A percentile compares a stretch with the other conserved stretches of the same genome.
These are phyloP conservation scores for Sebastes trivittatus DNA, from an alignment of 2,797 vertebrate genomes.

Conservation along the genomic window DNA sequence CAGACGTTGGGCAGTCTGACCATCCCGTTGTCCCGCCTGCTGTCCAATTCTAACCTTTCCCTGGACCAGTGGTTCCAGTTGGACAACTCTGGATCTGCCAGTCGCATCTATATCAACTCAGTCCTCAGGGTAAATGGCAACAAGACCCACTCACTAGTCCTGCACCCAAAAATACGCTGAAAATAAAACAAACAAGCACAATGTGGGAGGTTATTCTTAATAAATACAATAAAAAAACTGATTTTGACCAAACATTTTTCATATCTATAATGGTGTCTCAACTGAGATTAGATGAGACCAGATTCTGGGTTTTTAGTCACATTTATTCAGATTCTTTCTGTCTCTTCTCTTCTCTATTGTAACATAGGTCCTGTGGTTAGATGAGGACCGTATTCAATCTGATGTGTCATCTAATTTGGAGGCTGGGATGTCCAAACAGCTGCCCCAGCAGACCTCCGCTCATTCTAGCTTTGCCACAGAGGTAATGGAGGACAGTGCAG, in stretches of 20 bases:
- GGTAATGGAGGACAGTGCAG: constrained; percentile 66
- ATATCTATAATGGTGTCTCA: background rate
- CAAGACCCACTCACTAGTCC: background rate
- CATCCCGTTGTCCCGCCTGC: constrained; percentile 85
- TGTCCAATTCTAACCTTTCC: constrained; percentile 82
- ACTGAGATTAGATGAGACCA: background rate
- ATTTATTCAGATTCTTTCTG: background rate
- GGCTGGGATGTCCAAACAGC: constrained; percentile 71
- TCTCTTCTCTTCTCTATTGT: background rate
- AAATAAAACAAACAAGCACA: background rate
- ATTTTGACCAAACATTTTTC: background rate
- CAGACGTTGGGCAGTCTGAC: constrained; percentile 85
- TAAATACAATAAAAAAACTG: background rate
- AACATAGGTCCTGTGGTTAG: constrained; percentile 86
- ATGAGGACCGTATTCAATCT: constrained; percentile 76
- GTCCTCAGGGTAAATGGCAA: constrained; percentile 86
- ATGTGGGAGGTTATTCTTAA: background rate
- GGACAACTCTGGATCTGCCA: constrained; percentile 84
- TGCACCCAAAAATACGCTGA: background rate
- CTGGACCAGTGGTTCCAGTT: constrained; percentile 93
- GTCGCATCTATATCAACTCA: constrained; percentile 89
- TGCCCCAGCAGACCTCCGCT: constrained; percentile 80
- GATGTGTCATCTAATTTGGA: constrained; percentile 63
- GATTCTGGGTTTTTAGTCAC: background rate
- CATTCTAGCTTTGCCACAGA: constrained; percentile 89